A percentile compares a stretch with the other conserved stretches of the same genome.
phyloP scores from a whole-genome alignment of 2,888 invertebrate species.

The Mesorhabditis belari region DNA sequence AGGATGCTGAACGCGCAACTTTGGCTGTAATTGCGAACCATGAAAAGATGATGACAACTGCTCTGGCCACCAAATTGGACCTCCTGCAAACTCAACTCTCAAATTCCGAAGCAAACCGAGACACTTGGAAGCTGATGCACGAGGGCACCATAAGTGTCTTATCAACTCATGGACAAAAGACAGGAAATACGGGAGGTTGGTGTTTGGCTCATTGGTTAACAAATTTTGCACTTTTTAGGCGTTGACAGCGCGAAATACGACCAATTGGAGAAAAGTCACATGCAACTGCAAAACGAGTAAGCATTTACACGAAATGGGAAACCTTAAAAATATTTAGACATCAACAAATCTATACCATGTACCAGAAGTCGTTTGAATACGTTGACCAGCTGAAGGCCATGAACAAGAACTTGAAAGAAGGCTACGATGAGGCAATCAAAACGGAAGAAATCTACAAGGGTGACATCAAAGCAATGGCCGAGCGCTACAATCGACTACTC shows the following conservation, averaged over 20 bases:
- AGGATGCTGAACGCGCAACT: not conserved
- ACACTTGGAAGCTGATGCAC: no score
- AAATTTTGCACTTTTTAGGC: not conserved
- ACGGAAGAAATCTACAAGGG: not conserved
- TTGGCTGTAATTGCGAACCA: not conserved
- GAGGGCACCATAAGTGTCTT: no score
- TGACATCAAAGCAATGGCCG: not conserved
- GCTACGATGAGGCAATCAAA: not conserved
- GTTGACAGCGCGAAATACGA: not conserved
- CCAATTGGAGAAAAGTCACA: not conserved
- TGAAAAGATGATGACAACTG: not conserved
- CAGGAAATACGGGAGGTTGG: no score
- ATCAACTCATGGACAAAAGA: not conserved
- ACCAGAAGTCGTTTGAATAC: not conserved
- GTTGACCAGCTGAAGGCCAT: not conserved
- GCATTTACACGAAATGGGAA: no score
- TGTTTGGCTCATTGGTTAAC: no score
- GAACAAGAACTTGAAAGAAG: not conserved
- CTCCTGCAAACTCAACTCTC: not conserved
- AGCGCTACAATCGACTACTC: not conserved
- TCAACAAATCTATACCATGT: not conserved
- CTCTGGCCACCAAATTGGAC: not conserved
- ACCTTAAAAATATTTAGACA: not conserved
- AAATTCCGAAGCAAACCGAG: no score
- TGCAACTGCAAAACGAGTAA: not conserved